A percentile compares a stretch with the other conserved stretches of the same genome.
phyloP scores from a whole-genome alignment of 2,888 invertebrate species.

The Machimus rusticus region DNA sequence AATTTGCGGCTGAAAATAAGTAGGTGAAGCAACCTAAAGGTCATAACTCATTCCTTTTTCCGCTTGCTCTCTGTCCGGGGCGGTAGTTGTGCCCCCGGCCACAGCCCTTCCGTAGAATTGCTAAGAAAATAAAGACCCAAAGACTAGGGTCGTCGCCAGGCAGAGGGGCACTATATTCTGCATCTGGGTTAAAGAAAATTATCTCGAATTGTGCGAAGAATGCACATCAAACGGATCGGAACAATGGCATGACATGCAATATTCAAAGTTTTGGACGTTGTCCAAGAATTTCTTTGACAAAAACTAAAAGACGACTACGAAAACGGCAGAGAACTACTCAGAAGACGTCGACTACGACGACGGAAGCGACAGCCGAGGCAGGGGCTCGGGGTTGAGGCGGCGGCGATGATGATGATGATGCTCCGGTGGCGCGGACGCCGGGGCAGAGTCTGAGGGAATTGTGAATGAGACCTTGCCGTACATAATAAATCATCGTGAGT shows the following conservation, averaged over 20 bases:
- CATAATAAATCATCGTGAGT: conserved; percentile 4
- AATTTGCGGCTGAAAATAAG: background rate
- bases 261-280: conserved; percentile 14
- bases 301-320: background rate
- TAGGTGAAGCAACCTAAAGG: background rate
- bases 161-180: background rate
- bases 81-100: background rate
- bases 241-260: conserved; percentile 31
- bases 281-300: conserved; percentile 27
- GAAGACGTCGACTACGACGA: background rate
- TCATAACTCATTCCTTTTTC: background rate
- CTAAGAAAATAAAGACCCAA: background rate
- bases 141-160: background rate
- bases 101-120: background rate
- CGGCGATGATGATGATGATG: background rate
- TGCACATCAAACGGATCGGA: conserved; percentile 10
- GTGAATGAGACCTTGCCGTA: conserved; percentile 10
- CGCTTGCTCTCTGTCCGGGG: background rate
- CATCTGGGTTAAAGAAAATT: conserved; percentile 6
- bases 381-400: background rate
- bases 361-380: background rate
- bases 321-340: background rate
- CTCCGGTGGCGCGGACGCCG: background rate
- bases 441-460: background rate
- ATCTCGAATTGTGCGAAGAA: conserved; percentile 11